phyloP scores from a whole-genome alignment of 1,140 invertebrate genomes.

The Psix sp. region DNA sequence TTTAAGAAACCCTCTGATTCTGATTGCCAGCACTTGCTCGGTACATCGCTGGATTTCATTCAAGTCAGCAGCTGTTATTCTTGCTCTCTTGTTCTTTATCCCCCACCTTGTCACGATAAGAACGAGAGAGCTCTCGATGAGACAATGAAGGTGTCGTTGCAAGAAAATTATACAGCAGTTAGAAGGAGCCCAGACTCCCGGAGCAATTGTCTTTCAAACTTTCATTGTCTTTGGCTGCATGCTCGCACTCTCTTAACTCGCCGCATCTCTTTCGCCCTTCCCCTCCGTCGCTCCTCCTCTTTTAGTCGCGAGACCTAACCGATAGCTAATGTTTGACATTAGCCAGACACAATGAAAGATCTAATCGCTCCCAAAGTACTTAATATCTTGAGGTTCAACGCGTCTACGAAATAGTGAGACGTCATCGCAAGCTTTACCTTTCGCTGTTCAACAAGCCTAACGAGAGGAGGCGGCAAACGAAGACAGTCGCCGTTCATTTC shows the following conservation, averaged over 20 bases:
- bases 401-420: conserved; percentile 58
- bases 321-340: conserved; percentile 74
- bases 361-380: conserved; percentile 78
- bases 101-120: conserved; percentile 69
- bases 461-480: conserved; percentile 50
- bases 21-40: conserved; percentile 50
- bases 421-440: conserved; percentile 51
- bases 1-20: conserved; percentile 39
- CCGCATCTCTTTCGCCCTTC: conserved; percentile 46
- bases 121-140: conserved; percentile 69
- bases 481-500: conserved; percentile 52
- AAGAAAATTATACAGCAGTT: conserved; percentile 79
- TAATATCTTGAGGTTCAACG: conserved; percentile 77
- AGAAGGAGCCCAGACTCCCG: conserved; percentile 69
- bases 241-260: conserved; percentile 50
- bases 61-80: conserved; percentile 47
- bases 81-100: conserved; percentile 43
- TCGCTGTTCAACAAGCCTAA: conserved; percentile 55
- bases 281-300: conserved; percentile 52
- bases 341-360: conserved; percentile 75
- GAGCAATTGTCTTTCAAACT: conserved; percentile 75
- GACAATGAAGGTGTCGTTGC: conserved; percentile 79
- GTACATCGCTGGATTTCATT: conserved; percentile 37
- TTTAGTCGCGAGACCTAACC: conserved; percentile 60
- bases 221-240: conserved; percentile 69